Base-by-base conservation (phyloP, 1,140 invertebrate genomes). In the Cryptotermes secundus region DNA sequence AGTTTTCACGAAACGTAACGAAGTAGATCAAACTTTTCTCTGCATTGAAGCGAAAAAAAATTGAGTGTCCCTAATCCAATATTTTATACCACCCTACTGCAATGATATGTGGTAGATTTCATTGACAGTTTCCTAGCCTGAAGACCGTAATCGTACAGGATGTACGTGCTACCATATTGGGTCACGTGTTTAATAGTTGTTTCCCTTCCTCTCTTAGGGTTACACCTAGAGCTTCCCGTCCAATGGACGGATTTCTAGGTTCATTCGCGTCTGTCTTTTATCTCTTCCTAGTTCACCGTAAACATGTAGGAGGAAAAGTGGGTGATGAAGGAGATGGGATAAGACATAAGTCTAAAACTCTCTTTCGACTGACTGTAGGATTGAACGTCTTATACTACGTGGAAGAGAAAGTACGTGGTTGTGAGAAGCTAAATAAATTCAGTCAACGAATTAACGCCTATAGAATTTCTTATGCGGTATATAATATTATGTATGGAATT, bases 1-100 rank as follows among this genome's bases (percentile, higher is more conserved):
- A 3, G 9, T 1, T 14, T n/a, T 31, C 59, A 9, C 14, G 7
- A 7, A 31, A 72, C 59, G n/a, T 72, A 72, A 72, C 59, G 26
- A 72, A 72, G 59, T 31, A 31, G 3, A 72, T 26, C 53, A 72
- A 72, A 38, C n/a, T 1, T 72, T 72, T 72, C 6, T n/a, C 26
- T 31, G n/a, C 59, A 72, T 16, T 72, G n/a, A 72, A 49, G 45
- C 3, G 3, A 49, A 49, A 49, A 72, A 65, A 65, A 59, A 59
- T 4, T 31, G 7, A 2, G 6, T 72, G 26, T 72, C 31, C 2
- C 10, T 72, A 26, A n/a, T 31, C 26, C n/a, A 72, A 72, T 72
- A 72, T 72, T n/a, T 72, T 72, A 72, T n/a, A 72, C n/a, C 59
- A 31, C n/a, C 14, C 59, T n/a, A 72, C n/a, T 72, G 59, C 59